Base-by-base conservation (phyloP, 2,113 vertebrate species). In the Siniperca knerii region DNA sequence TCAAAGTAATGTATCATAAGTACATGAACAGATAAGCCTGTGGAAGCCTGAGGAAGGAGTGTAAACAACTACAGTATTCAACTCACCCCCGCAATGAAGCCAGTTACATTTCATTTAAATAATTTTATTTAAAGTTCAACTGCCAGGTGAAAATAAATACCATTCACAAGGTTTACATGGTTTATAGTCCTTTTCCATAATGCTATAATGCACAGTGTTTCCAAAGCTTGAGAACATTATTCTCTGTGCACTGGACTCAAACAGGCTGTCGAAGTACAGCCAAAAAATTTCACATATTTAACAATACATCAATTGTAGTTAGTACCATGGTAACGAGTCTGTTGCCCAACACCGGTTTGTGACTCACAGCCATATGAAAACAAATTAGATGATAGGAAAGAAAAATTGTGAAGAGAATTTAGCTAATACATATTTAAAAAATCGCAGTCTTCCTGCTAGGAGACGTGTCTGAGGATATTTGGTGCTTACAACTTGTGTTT, bases 401-500 rank as follows among this genome's bases (percentile, higher is more conserved):
- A 70, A 13, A 21, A 72, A 60, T 42, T 81, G 16, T 73, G n/a
- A 78, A 13, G 61, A 86, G 8, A 67, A 75, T 73, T 82, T 62
- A 29, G 12, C 54, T 77, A 74, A 29, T 11, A 13, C 29, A 23
- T 25, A 1, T 29, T 29, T 29, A 42, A 13, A 20, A 77, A 52
- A 60, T 21, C 20, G 52, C 21, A 70, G 54, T 72, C 35, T 61
- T 89, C 70, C 42, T 84, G 37, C 58, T 60, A 67, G 57, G 77
- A 89, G 64, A 85, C 62, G 50, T 78, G 68, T 84, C 88, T 75
- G 40, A 69, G 76, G 80, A 86, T 88, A 91, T 90, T 72, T 79
- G 65, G 60, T 74, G 75, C 90, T 91, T 81, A 88, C 70, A 72
- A 90, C 82, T 82, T 68, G 75, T 72, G 83, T 84, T 76, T 88